Evolutionary conservation across 2,113 vertebrate species (phyloP).

Genomic region (Chaetorhynchus papuensis): DNA sequence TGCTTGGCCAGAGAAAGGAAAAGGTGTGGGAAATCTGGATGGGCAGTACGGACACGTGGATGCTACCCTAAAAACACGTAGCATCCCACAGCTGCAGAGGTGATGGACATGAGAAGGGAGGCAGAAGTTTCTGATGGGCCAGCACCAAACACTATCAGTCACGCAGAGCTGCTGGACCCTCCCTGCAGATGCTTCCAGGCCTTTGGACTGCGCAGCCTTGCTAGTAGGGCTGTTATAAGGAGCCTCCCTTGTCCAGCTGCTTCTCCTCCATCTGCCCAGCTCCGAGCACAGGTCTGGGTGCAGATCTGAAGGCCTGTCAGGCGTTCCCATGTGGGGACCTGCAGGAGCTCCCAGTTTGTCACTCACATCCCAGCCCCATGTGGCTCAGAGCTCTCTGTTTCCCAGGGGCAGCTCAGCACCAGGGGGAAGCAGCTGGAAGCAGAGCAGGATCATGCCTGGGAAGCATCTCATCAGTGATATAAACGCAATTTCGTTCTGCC

Average conservation of each 20-base stretch:
- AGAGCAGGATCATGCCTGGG: background rate
- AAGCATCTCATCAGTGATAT: rapidly evolving
- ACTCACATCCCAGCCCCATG: background rate
- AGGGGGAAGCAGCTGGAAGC: background rate
- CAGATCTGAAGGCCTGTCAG: background rate
- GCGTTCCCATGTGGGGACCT: rapidly evolving
- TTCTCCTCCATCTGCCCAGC: rapidly evolving
- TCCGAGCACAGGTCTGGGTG: background rate
- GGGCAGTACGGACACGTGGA: background rate
- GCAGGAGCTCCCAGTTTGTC: rapidly evolving
- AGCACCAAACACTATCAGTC: background rate
- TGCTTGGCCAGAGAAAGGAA: background rate
- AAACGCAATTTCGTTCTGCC: background rate
- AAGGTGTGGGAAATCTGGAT: background rate
- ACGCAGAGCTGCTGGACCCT: background rate
- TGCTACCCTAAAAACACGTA: rapidly evolving
- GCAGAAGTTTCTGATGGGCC: background rate
- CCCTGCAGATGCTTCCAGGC: background rate
- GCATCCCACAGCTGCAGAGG: background rate
- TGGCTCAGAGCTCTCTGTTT: background rate
- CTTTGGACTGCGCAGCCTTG: rapidly evolving
- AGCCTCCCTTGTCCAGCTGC: background rate
- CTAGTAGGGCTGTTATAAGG: background rate
- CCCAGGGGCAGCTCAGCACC: background rate
- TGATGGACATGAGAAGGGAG: rapidly evolving